Conservation (phyloP, 1,140 invertebrate genomes). For the Bombus affinis region DNA sequence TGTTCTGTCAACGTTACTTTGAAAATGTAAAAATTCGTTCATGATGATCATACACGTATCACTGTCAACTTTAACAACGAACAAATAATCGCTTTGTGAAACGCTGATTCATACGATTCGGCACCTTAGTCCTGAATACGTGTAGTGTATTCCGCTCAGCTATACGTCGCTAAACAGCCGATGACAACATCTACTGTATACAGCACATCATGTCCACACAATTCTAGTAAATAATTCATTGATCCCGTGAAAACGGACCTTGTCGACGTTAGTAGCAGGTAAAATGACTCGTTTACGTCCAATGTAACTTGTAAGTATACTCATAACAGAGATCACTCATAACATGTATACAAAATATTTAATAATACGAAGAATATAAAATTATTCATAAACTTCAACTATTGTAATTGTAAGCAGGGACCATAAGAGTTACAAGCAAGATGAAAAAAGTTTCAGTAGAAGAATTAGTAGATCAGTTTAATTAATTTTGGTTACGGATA, state of each 20-base stretch:
- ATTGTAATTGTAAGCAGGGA: too few species aligned
- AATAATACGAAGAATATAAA: too few species aligned
- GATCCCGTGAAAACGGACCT: not conserved
- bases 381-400: too few species aligned
- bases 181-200: not conserved
- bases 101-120: not conserved
- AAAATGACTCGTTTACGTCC: not conserved
- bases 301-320: not conserved
- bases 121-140: not conserved
- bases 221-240: slow-evolving; percentile 18
- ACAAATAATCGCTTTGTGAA: not conserved
- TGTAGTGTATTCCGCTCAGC: not conserved
- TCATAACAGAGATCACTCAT: too few species aligned
- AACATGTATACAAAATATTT: too few species aligned
- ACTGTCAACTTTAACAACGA: not conserved
- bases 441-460: too few species aligned
- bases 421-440: too few species aligned
- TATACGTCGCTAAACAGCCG: not conserved
- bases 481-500: too few species aligned
- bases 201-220: not conserved
- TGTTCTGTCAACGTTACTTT: too few species aligned
- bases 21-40: too few species aligned
- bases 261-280: not conserved
- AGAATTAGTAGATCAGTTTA: too few species aligned
- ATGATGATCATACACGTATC: not conserved